Evolutionary conservation across 2,888 invertebrate species (phyloP), one percentile per base, ranked within the genome.

Genomic region (Drosophila birchii): DNA sequence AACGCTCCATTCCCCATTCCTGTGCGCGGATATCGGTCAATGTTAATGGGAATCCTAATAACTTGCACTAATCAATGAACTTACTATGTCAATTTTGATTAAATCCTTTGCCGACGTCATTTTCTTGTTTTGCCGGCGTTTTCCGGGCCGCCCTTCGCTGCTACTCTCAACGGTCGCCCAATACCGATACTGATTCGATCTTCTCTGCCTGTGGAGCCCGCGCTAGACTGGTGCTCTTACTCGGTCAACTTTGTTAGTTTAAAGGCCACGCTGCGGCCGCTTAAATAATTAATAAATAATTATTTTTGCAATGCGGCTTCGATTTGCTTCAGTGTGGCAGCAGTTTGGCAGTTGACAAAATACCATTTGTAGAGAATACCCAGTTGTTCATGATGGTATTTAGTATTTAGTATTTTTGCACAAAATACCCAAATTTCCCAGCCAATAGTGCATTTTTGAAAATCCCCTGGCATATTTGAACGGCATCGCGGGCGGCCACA

Each of bases 1-100:
- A 92, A 73, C 97, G 95, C 88, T 97, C 97, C 91, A 96, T 97
- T 11, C 97, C 97, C 97, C 97, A 97, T 92, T 97, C 97, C 97
- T 97, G 16, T 16, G 14, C 3, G 14, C 0, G 12, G 12, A 8
- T 49, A 9, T 34, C 9, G 23, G 6, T 26, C 0, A n/a, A 2
- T 45, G 45, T 45, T 2, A 49, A 32, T 49, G 18, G 14, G 0
- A 14, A 5, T 5, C 8, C 2, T 8, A 14, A 7, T 3, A 1
- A 45, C 1, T 14, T 18, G 5, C 9, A 12, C 1, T 8, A 6
- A 3, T n/a, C 0, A 18, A 7, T 7, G 0, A 11, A 90, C 91
- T 91, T 85, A 93, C 92, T 78, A 93, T 92, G 78, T 93, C 92
- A 73, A 93, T 91, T 90, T 93, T 93, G 3, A 93, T 91, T 58